Evolutionary conservation across 1,140 invertebrate genomes (phyloP), one percentile per base, ranked within the genome.

Genomic region (Copidosoma floridanum): DNA sequence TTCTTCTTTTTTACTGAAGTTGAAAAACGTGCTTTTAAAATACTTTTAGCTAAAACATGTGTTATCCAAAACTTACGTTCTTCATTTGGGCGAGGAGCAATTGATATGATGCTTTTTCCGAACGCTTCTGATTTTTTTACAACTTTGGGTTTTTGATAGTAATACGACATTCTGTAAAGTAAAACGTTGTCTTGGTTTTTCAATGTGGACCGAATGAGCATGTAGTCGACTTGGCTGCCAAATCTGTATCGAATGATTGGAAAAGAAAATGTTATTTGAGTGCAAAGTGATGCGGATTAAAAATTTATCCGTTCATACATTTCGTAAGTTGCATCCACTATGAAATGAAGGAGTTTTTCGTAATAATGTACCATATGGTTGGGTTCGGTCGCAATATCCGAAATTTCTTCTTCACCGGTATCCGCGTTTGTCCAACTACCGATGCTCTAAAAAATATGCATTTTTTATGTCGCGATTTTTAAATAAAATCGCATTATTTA

Each of bases 301-400:
- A 41, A 6, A 20, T n/a, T 20, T n/a, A 41, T 41, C 38, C 16
- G 12, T 32, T 8, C 58, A 51, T 61, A 75, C 74, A 73, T 67
- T 6, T 63, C 40, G 54, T 72, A 75, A 23, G 68, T 68, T 5
- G 70, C 63, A 12, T 69, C 64, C 1, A 74, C 62, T 35, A 76
- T 64, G 21, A 54, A 20, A 24, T 73, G n/a, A 1, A 75, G 58
- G 24, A 64, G 50, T 5, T 50, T 23, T 47, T 60, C 51, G 3
- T 38, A 47, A 44, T 53, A 40, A 27, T 18, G 7, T 14, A 1
- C 43, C 27, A 12, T 27, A 41, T 1, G 2, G 32, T 56, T 2
- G 16, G 12, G 24, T 35, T 32, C 16, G 29, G 6, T 5, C n/a
- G n/a, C n/a, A n/a, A n/a, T n/a, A n/a, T n/a, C n/a, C n/a, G 51